Evolutionary conservation across 2,888 invertebrate genomes (phyloP).

Genomic region (Stenodema calcarata): DNA sequence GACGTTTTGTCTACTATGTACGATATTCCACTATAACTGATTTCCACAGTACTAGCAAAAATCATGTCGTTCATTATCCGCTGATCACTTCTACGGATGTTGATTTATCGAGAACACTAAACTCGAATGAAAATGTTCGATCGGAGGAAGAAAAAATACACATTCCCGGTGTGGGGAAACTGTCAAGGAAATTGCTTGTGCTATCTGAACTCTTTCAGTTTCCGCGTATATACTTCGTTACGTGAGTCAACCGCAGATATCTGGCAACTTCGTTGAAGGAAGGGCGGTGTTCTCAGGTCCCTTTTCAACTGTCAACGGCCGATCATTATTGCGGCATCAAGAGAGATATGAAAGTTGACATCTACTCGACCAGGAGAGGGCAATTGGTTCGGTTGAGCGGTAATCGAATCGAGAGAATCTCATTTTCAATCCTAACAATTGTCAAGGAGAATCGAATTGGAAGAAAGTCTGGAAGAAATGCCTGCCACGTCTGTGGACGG

Average conservation of each 20-base stretch:
- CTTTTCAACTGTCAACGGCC: neutral
- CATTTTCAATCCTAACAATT: neutral
- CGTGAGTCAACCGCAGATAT: neutral
- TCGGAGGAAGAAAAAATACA: neutral
- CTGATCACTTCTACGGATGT: no score
- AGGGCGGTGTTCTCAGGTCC: neutral
- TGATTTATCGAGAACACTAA: no score
- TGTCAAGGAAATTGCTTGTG: conserved; percentile 15
- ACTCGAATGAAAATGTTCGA: neutral
- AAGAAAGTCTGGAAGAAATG: no score
- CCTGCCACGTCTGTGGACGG: no score
- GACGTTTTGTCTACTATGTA: no score
- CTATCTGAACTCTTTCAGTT: conserved; percentile 8
- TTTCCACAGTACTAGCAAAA: no score
- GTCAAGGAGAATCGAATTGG: neutral
- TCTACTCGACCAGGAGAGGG: neutral
- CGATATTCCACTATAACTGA: no score
- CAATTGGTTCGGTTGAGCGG: neutral
- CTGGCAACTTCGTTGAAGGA: neutral
- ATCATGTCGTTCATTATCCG: no score
- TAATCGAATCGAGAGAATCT: neutral
- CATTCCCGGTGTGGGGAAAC: neutral
- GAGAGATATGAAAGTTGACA: neutral
- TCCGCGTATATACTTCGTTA: neutral
- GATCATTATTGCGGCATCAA: neutral